phyloP scores from a whole-genome alignment of 64 coral and sea anemone species.

The Trachythela sp. region DNA sequence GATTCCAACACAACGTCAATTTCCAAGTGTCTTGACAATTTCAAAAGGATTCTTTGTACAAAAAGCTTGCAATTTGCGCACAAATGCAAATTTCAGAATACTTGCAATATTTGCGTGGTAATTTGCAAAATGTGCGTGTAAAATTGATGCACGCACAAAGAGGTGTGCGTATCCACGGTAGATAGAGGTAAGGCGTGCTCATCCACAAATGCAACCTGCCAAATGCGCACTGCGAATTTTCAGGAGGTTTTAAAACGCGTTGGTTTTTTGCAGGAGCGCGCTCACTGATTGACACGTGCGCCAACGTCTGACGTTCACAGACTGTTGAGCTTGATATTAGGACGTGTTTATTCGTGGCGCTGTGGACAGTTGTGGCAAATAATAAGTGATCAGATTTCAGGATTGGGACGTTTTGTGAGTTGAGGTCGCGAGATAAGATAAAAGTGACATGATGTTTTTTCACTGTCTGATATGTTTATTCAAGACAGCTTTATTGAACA shows the following conservation, averaged over 20 bases:
- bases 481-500: constrained; percentile 1
- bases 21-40: too few species aligned
- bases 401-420: constrained; percentile 15
- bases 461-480: neutral
- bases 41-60: neutral
- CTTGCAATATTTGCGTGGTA: neutral
- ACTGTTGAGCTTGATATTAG: neutral
- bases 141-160: neutral
- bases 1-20: neutral
- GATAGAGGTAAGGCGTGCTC: neutral
- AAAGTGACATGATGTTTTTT: constrained; percentile 19
- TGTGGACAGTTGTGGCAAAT: neutral
- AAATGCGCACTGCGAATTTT: neutral
- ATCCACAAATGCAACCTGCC: neutral
- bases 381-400: neutral
- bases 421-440: constrained; percentile 7
- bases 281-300: constrained; percentile 15
- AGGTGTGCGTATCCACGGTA: neutral
- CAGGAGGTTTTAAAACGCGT: neutral
- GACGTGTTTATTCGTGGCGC: neutral
- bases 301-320: neutral
- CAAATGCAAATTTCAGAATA: too few species aligned
- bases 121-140: neutral
- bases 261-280: neutral
- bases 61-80: too few species aligned